Base-by-base conservation (phyloP, 2,113 vertebrate species). In the Ibidorhyncha struthersii region DNA sequence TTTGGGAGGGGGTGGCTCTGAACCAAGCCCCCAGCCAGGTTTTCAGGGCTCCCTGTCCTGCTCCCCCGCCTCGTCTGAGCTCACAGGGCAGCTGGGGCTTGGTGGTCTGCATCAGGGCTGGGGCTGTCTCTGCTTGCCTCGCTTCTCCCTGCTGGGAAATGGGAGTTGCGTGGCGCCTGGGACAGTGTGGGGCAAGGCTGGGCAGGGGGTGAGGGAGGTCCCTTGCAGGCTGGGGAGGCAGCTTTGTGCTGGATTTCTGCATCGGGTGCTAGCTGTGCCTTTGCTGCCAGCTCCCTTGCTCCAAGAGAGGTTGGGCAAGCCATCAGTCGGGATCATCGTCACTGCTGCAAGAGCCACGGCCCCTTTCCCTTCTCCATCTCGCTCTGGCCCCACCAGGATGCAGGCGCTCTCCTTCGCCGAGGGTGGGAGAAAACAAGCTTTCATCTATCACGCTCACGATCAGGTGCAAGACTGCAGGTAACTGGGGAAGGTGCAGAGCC, bases 261-360 rank as follows among this genome's bases (percentile, higher is more conserved):
- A 18, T 5, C 8, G 2, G 19, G n/a, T 15, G 13, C 38, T 22
- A 11, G 17, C n/a, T 56, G 14, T 41, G 30, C 72, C 43, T 41
- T 41, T 5, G 9, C 43, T 59, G 25, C 43, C 19, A 34, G 52
- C 9, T 58, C 62, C 25, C 36, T 58, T 12, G 23, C 41, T 50
- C 43, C 14, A 15, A 30, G 14, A 36, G 49, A 26, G 79, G 25
- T 14, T 19, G 14, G 30, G 30, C n/a, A 27, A 45, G 38, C 14
- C 0, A 0, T 53, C 49, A 22, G 58, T 40, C 32, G 47, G 30
- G 27, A 62, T 41, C 5, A 2, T 34, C 7, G 0, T 3, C 23
- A 47, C n/a, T 26, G 55, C 63, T 38, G 47, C 32, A 9, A 43
- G 22, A 47, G 41, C 23, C 40, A 10, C 1, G 6, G 53, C 19